phyloP scores from a whole-genome alignment of 2,888 invertebrate species.

The Gastracanthus pulcherrimus region DNA sequence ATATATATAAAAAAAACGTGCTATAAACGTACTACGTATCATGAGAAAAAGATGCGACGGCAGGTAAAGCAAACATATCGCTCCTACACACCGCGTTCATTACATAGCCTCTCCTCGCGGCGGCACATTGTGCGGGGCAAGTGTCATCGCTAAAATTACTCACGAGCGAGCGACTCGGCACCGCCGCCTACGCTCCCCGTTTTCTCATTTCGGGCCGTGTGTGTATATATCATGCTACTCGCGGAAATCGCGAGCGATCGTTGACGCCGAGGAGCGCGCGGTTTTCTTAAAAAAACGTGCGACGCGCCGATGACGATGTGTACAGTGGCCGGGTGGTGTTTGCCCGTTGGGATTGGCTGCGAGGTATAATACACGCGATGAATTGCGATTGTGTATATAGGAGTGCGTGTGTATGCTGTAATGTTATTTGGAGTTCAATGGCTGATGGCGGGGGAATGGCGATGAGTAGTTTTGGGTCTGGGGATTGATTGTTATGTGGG shows the following conservation, averaged over 20 bases:
- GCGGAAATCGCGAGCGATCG: background rate
- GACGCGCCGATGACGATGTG: background rate
- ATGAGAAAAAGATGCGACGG: background rate
- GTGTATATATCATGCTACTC: too few relatives aligned
- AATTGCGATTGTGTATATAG: too few relatives aligned
- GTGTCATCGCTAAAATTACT: slow-evolving; percentile 71
- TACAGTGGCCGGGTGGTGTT: too few relatives aligned
- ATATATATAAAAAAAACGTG: background rate
- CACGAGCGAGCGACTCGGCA: slow-evolving; percentile 61
- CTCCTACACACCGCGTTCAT: background rate
- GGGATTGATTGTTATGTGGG: too few relatives aligned
- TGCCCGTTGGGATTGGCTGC: too few relatives aligned
- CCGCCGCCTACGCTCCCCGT: background rate
- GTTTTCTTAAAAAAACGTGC: background rate
- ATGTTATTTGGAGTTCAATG: too few relatives aligned
- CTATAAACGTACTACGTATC: background rate
- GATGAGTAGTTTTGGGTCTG: too few relatives aligned
- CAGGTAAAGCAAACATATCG: background rate
- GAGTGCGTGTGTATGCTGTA: too few relatives aligned
- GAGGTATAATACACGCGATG: too few relatives aligned
- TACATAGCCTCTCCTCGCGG: background rate
- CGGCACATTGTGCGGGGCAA: slow-evolving; percentile 58
- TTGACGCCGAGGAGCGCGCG: background rate
- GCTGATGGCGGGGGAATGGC: too few relatives aligned
- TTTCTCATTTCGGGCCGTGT: background rate